A percentile compares a stretch with the other conserved stretches of the same genome.
Evolutionary conservation across 2,113 vertebrate species (phyloP).

Genomic region (Romanogobio albipinnatus): DNA sequence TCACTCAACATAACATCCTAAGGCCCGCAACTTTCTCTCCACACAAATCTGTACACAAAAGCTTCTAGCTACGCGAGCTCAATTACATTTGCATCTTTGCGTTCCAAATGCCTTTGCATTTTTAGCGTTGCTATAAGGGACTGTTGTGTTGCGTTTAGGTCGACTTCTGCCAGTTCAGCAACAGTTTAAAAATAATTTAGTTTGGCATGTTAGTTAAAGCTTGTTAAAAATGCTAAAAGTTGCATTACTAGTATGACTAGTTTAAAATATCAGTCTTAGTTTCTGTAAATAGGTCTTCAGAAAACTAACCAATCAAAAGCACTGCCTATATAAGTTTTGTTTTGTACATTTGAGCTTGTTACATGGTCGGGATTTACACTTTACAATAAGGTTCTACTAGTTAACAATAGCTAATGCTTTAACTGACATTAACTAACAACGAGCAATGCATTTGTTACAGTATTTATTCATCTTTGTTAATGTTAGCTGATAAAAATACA

Average conservation of each 20-base stretch:
- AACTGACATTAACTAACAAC: background rate
- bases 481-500: background rate
- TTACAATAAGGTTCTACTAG: background rate
- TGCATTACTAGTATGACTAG: background rate
- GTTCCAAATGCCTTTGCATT: background rate
- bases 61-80: background rate
- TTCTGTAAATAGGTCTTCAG: background rate
- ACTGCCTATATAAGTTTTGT: no score
- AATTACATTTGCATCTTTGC: slow-evolving; percentile 16
- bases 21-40: background rate
- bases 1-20: slow-evolving; percentile 27
- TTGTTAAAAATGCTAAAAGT: background rate
- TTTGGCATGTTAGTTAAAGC: background rate
- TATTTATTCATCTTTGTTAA: background rate
- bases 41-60: background rate
- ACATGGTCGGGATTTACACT: background rate
- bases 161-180: background rate
- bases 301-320: background rate
- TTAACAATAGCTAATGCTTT: no score
- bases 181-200: no score
- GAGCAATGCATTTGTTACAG: background rate
- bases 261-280: background rate
- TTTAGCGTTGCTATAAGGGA: background rate
- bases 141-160: background rate
- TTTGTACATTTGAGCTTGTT: background rate